phyloP scores from a whole-genome alignment of 2,888 invertebrate genomes.

The Phasia obesa region DNA sequence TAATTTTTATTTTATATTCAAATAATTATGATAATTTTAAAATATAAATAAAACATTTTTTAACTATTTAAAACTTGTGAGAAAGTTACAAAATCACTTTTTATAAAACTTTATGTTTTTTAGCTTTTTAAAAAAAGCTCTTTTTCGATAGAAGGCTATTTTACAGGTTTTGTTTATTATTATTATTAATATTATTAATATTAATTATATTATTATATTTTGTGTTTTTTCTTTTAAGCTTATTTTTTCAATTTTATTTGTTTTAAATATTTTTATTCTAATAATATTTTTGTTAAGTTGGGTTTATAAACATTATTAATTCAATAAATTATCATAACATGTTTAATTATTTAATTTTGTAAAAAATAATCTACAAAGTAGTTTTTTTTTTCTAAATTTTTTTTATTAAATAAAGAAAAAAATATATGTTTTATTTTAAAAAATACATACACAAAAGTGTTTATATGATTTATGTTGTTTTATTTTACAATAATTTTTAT shows the following conservation, averaged over 20 bases:
- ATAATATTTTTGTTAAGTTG: conserved; percentile 75
- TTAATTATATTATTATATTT: not conserved
- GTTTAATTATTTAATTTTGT: conserved; percentile 72
- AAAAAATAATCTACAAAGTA: conserved; percentile 64
- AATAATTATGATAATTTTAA: conserved; percentile 26
- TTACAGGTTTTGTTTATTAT: conserved; percentile 77
- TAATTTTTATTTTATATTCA: conserved; percentile 44
- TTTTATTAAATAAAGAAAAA: conserved; percentile 71
- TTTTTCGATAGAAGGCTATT: conserved; percentile 72
- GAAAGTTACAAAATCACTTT: conserved; percentile 26
- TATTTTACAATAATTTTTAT: conserved; percentile 6
- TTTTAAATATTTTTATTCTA: conserved; percentile 55
- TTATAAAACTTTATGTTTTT: conserved; percentile 8
- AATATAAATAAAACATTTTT: conserved; percentile 35
- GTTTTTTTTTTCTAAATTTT: conserved; percentile 71
- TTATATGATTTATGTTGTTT: conserved; percentile 18
- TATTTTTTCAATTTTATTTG: conserved; percentile 38
- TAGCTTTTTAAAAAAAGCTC: conserved; percentile 48
- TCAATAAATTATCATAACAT: conserved; percentile 74
- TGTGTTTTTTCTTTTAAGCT: conserved; percentile 33
- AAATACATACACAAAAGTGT: not conserved
- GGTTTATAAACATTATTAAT: conserved; percentile 73
- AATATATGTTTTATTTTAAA: conserved; percentile 36
- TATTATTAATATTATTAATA: too few relatives aligned
- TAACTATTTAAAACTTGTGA: conserved; percentile 51